Percentiles rank a stretch among this genome's conserved stretches.
phyloP scores from a whole-genome alignment of 2,797 vertebrate genomes.

The Channallabes apus region DNA sequence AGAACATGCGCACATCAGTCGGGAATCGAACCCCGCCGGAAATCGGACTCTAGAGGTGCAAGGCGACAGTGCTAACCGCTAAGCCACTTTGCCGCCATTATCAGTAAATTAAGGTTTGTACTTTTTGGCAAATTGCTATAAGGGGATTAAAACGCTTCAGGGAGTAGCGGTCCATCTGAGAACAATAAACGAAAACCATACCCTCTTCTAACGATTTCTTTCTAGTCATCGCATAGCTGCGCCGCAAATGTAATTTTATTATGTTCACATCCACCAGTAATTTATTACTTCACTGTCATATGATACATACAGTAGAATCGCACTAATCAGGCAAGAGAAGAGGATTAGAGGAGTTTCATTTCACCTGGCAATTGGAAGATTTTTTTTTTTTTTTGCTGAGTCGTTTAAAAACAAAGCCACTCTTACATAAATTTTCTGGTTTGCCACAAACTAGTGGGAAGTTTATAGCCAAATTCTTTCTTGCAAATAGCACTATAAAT shows the following conservation, averaged over 20 bases:
- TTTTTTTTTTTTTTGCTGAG: not conserved
- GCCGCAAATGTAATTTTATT: not conserved
- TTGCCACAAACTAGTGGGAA: not conserved
- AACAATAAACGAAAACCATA: not conserved
- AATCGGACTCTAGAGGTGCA: too few relatives aligned
- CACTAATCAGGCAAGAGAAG: not conserved
- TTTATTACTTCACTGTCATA: slow-evolving; percentile 12
- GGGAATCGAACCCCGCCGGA: too few relatives aligned
- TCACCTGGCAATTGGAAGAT: slow-evolving; percentile 9
- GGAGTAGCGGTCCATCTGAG: too few relatives aligned
- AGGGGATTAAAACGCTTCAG: not conserved
- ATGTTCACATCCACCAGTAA: not conserved
- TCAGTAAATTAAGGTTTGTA: not conserved
- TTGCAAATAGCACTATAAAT: slow-evolving; percentile 38
- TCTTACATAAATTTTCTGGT: slow-evolving; percentile 17
- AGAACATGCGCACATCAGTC: too few relatives aligned
- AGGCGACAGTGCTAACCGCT: too few relatives aligned
- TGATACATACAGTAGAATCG: not conserved
- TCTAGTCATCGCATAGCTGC: not conserved
- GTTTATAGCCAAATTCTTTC: slow-evolving; percentile 11
- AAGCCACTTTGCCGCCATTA: not conserved
- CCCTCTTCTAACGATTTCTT: not conserved
- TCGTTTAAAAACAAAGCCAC: slow-evolving; percentile 14
- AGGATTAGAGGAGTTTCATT: not conserved
- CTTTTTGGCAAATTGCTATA: not conserved